A percentile compares a stretch with the other conserved stretches of the same genome.
Conservation (phyloP, 2,113 vertebrate genomes). For the Vombatus ursinus region DNA sequence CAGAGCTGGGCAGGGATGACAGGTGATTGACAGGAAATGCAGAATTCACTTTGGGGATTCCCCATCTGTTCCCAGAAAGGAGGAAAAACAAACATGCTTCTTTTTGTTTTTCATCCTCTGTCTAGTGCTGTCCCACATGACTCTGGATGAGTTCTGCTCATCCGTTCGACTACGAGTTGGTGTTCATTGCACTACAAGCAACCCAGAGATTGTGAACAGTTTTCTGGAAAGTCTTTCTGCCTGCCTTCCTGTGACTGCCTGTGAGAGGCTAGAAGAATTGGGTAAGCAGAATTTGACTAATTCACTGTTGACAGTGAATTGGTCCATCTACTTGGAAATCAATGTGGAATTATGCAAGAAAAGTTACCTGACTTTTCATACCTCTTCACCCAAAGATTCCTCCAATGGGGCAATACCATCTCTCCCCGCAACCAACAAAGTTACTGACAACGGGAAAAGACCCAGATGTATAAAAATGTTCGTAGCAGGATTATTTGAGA, state of each 20-base stretch:
- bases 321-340: not conserved
- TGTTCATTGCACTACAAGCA: conserved; percentile 62
- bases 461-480: not conserved
- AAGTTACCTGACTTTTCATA: not conserved
- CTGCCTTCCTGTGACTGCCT: not conserved
- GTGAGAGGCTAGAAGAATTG: conserved; percentile 1
- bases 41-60: conserved; percentile 68
- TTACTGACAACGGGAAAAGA: not conserved
- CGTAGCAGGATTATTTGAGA: not conserved
- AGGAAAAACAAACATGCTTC: conserved; percentile 14
- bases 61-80: conserved; percentile 37
- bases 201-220: conserved; percentile 50
- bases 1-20: conserved; percentile 20
- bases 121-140: conserved; percentile 42
- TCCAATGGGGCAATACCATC: not conserved
- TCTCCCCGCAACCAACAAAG: not conserved
- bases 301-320: not conserved
- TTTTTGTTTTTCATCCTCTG: conserved; percentile 58
- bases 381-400: not conserved
- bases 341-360: not conserved
- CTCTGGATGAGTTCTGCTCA: conserved; percentile 43
- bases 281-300: not conserved
- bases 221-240: conserved; percentile 54
- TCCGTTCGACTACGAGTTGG: conserved; percentile 36
- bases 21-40: conserved; percentile 51